Evolutionary conservation across 2,888 invertebrate species (phyloP), one percentile per base, ranked within the genome.

Genomic region (Drosophila helvetica): DNA sequence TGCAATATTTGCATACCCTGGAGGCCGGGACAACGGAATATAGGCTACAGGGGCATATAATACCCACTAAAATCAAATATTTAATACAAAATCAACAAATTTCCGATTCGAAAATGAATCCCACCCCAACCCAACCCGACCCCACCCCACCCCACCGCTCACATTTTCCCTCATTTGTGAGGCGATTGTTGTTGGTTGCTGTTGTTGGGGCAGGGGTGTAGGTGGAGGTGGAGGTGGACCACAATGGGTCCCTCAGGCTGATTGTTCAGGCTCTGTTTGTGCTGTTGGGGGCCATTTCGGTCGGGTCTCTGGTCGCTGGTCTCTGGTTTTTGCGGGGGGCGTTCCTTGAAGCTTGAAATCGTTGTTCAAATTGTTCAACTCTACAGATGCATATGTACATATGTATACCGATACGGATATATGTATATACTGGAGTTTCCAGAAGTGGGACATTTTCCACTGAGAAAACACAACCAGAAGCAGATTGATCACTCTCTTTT

Each of bases 61-160:
- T 52, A 38, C 47, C 61, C 54, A 54, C 63, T 22, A 55, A 38
- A 68, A 59, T 66, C 58, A 65, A 68, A 68, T 68, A 65, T 68
- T 66, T 66, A 65, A 66, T 66, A 58, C 66, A 58, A 17, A 65
- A 53, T 59, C 66, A 66, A 68, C 58, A 66, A 66, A 53, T 66
- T 53, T 53, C 42, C 58, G 69, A 60, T 67, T 67, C 30, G 51
- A 51, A 55, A 19, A 46, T 46, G 12, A 15, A 22, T 4, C 22
- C 22, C 50, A n/a, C 18, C 67, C 17, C 42, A 62, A 62, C 65
- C 63, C 38, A 38, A 33, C 1, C 38, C 33, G 5, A 15, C 4
- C 10, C 15, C 12, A 10, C 33, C 33, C 33, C 33, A 2, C 3
- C 4, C 33, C 33, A 2, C 3, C 4, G 12, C 12, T 38, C 38